phyloP scores from a whole-genome alignment of 2,797 vertebrate species.

The Thripadectes ignobilis region DNA sequence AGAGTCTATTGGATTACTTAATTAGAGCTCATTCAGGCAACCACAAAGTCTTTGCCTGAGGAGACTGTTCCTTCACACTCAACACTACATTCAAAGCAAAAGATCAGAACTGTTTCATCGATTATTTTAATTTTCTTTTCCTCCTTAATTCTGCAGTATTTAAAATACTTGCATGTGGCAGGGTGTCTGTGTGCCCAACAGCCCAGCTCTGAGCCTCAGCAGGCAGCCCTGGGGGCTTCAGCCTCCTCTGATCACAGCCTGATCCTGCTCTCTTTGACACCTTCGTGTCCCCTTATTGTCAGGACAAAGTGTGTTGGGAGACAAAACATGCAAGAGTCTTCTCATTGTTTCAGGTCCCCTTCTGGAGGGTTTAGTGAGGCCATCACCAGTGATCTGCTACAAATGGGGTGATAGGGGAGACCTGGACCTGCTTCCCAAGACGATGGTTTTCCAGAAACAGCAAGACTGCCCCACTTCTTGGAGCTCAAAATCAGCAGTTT shows the following conservation, averaged over 20 bases:
- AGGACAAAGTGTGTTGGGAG: neutral
- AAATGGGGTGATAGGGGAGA: rapidly evolving
- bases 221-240: neutral
- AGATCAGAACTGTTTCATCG: neutral
- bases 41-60: neutral
- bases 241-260: neutral
- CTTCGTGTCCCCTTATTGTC: neutral
- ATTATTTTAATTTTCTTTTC: no score
- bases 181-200: neutral
- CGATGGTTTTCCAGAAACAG: neutral
- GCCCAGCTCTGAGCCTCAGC: neutral
- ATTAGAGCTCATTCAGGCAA: neutral
- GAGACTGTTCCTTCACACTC: neutral
- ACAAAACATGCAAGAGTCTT: neutral
- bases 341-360: rapidly evolving
- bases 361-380: neutral
- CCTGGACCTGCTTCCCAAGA: neutral
- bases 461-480: neutral
- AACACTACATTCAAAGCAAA: neutral
- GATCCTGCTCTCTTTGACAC: neutral
- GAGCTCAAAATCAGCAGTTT: neutral
- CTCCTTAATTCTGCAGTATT: neutral
- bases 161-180: neutral
- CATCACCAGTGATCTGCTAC: neutral
- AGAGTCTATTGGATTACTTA: neutral